phyloP scores from a whole-genome alignment of 2,888 invertebrate genomes.

The Octonoba sinensis region DNA sequence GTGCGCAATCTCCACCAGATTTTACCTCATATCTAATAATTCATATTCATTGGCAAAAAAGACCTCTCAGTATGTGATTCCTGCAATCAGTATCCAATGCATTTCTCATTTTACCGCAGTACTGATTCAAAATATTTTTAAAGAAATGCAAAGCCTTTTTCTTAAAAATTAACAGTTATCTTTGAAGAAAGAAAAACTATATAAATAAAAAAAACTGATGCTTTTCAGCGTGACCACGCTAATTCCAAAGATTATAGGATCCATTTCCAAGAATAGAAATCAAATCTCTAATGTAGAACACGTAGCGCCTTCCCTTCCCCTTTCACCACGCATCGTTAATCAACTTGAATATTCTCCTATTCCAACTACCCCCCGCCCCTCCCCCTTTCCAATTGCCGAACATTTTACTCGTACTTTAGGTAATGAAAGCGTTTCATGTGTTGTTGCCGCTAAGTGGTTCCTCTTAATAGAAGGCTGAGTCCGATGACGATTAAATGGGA shows the following conservation, averaged over 20 bases:
- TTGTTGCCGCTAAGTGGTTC: slow-evolving; percentile 45
- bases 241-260: slow-evolving; percentile 28
- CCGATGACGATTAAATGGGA: slow-evolving; percentile 52
- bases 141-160: too few relatives aligned
- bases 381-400: neutral
- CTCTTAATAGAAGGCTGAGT: slow-evolving; percentile 6
- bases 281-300: slow-evolving; percentile 54
- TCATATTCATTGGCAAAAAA: too few relatives aligned
- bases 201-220: neutral
- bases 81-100: too few relatives aligned
- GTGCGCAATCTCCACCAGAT: too few relatives aligned
- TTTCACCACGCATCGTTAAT: slow-evolving; percentile 50
- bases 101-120: too few relatives aligned
- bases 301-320: slow-evolving; percentile 20
- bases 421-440: slow-evolving; percentile 49
- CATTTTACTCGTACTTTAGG: slow-evolving; percentile 41
- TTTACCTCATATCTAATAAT: too few relatives aligned
- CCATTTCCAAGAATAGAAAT: slow-evolving; percentile 39
- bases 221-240: neutral
- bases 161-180: too few relatives aligned
- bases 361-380: slow-evolving; percentile 2
- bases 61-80: too few relatives aligned
- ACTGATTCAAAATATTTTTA: too few relatives aligned
- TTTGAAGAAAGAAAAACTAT: too few relatives aligned
- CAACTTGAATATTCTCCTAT: slow-evolving; percentile 50